These are phyloP conservation scores for Oxyruncus cristatus DNA, from an alignment of 2,113 vertebrate genomes.

Conservation along the genomic window DNA sequence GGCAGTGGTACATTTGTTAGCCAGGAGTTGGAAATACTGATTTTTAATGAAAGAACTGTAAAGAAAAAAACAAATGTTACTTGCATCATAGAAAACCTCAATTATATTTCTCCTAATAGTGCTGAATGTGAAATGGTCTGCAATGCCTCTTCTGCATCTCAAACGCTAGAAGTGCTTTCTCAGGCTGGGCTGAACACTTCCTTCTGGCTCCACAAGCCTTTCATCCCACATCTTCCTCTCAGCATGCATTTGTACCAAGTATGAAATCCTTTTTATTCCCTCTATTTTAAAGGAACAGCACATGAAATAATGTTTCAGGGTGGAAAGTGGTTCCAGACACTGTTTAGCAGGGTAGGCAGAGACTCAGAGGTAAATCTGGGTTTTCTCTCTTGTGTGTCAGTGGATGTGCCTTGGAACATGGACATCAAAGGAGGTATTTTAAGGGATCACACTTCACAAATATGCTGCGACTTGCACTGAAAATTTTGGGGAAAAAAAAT, in stretches of 20 bases:
- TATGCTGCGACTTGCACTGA: background rate
- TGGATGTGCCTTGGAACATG: background rate
- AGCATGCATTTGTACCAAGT: background rate
- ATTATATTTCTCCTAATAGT: background rate
- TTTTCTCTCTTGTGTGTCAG: background rate
- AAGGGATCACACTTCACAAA: background rate
- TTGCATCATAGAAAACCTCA: background rate
- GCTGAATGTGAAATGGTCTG: background rate
- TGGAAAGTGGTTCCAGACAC: background rate
- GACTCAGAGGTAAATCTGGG: background rate
- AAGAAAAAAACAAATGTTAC: background rate
- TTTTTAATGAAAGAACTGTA: background rate
- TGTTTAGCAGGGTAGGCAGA: background rate
- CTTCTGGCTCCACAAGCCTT: constrained; percentile 1
- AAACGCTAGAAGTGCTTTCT: background rate
- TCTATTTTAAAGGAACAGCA: background rate
- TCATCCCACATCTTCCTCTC: constrained; percentile 11
- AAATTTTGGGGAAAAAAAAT: rapidly evolving
- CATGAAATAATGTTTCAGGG: background rate
- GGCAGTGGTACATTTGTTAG: background rate
- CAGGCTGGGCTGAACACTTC: background rate
- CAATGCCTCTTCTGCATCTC: background rate
- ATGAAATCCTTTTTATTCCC: background rate
- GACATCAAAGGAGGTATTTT: background rate
- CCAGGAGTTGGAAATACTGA: background rate